These are phyloP conservation scores for Helicoverpa armigera DNA, from an alignment of 1,140 invertebrate genomes.

Conservation along the genomic window DNA sequence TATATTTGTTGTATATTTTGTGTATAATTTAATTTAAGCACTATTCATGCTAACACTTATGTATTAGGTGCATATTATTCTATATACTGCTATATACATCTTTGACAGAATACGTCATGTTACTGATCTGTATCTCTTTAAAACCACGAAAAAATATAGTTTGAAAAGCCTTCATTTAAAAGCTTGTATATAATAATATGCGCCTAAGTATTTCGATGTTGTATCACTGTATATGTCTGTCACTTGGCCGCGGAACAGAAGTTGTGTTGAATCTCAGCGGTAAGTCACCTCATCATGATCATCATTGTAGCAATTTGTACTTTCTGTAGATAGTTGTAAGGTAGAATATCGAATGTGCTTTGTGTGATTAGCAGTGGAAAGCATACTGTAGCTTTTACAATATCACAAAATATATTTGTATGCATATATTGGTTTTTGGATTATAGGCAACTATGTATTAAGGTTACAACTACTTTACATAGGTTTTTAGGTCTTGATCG, in stretches of 20 bases:
- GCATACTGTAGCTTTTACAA: not conserved
- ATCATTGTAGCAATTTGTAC: constrained; percentile 5
- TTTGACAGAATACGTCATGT: not conserved
- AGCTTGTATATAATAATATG: constrained; percentile 15
- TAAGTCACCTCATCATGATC: constrained; percentile 64
- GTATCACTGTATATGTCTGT: constrained; percentile 63
- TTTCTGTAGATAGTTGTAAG: not conserved
- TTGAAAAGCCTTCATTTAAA: no score
- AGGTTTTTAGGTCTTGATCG: no score
- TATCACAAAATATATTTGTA: no score
- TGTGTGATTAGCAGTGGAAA: not conserved
- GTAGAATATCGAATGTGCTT: not conserved
- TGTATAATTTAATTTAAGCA: constrained; percentile 14
- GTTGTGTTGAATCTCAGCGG: constrained; percentile 78
- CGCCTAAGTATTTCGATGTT: constrained; percentile 38
- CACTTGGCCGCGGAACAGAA: constrained; percentile 69
- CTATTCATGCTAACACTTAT: constrained; percentile 45
- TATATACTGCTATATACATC: not conserved
- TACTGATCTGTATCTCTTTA: no score
- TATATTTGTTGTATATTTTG: not conserved
- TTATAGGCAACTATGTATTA: no score
- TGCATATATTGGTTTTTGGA: no score
- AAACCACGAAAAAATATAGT: no score
- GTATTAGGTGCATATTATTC: constrained; percentile 19
- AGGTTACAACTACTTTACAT: no score